Evolutionary conservation across 64 coral and sea anemone species (phyloP), one percentile per base, ranked within the genome.

Genomic region (Trachythela sp.): DNA sequence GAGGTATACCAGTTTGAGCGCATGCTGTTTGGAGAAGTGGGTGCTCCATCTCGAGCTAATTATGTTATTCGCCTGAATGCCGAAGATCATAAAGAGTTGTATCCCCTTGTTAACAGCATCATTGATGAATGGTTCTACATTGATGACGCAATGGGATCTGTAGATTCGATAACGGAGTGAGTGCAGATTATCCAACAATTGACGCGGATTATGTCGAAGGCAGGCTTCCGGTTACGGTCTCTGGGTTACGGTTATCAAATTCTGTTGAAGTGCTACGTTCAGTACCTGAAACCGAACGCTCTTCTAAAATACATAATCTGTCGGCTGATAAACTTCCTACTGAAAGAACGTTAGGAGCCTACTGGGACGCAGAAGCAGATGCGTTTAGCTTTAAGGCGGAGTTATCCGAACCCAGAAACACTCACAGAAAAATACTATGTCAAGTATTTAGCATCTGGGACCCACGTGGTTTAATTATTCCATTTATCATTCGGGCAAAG

Each of bases 11-110:
- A 86, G 8, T n/a, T n/a, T n/a, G n/a, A n/a, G n/a, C n/a, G n/a
- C n/a, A n/a, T n/a, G n/a, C n/a, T n/a, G n/a, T 91, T 94, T 32
- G 93, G 90, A 26, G 93, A 86, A 1, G 77, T 89, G 10, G 89
- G 89, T 71, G 91, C 90, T 0, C 90, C 93, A 11, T 94, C 83
- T 32, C 68, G 34, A 6, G 70, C 86, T 2, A 94, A 94, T 32
- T 88, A 8, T 11, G 10, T 17, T 35, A 27, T 94, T 1, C 89
- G 40, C 27, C 83, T 64, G 9, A 84, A 84, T 1, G 51, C 54
- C 10, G 90, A 90, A 31, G 87, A 89, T 83, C 0, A n/a, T n/a
- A 27, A 48, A 1, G 45, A 43, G 0, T 77, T 85, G 29, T 86
- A 92, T 14, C 26, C 86, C 0, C 9, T 35, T 39, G 60, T n/a